Evolutionary conservation across 1,140 invertebrate genomes (phyloP), one percentile per base, ranked within the genome.

Genomic region (Leptonema lineaticorne): DNA sequence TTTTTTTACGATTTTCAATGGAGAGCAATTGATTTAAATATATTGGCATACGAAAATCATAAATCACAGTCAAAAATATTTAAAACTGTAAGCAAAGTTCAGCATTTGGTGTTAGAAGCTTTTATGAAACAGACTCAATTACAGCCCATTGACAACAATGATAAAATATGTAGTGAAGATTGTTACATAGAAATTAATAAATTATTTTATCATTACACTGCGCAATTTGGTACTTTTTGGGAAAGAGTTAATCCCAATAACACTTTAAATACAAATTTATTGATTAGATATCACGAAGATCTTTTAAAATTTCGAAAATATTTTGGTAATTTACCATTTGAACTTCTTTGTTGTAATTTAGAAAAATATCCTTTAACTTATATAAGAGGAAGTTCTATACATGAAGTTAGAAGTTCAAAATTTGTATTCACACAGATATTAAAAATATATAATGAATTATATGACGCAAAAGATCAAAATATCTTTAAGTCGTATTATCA

Each of bases 1-100:
- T 84, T 86, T 74, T 93, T 90, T 73, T 87, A 87, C 74, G 80
- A 84, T 30, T 77, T 82, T 48, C 91, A 92, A 74, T 85, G 85
- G 63, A 74, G 82, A 68, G 85, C 85, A 0, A 91, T 92, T 41
- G 77, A 84, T 67, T 79, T 85, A 53, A 91, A 90, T 73, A 84
- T 91, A 22, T 75, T 78, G 67, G 78, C 84, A 2, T 90, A 86
- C 75, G 75, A 84, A 41, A 80, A 29, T 22, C 2, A 11, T 2
- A 7, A 63, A 82, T 71, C 80, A 82, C 53, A 81, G 79, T 56
- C 79, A 78, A 9, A 76, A 76, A n/a, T 78, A 82, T 77, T 82
- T 6, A 78, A 78, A 60, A 74, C 81, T 22, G 81, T 82, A 30
- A 80, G 84, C 60, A 80, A 79, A 64, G 74, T 85, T 22, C 76